A percentile compares a stretch with the other conserved stretches of the same genome.
Conservation (phyloP, 2,113 vertebrate species). For the Lonchura striata region DNA sequence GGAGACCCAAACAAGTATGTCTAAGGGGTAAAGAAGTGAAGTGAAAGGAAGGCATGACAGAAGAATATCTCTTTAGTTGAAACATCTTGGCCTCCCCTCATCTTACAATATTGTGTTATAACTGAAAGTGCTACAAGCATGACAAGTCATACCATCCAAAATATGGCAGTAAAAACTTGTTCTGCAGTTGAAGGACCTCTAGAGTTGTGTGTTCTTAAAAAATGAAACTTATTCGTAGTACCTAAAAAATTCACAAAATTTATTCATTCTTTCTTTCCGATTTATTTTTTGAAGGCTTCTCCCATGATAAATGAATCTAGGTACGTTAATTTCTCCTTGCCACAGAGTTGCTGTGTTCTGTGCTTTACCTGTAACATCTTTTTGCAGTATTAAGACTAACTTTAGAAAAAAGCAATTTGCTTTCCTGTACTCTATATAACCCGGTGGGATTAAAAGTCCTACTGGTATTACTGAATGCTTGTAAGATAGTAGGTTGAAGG, state of each 20-base stretch:
- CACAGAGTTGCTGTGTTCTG: neutral
- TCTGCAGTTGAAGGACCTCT: neutral
- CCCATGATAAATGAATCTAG: neutral
- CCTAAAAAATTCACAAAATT: neutral
- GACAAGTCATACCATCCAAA: neutral
- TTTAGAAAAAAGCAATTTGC: neutral
- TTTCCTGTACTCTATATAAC: neutral
- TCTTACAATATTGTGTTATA: neutral
- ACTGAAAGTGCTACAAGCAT: neutral
- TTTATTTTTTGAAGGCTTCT: neutral
- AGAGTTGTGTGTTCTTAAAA: neutral
- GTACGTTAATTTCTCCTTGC: neutral
- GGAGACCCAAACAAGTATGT: neutral
- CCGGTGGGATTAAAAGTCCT: neutral
- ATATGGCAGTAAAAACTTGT: neutral
- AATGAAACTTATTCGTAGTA: neutral
- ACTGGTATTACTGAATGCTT: neutral
- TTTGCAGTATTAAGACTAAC: neutral
- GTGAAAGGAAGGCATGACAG: rapidly evolving
- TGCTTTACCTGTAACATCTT: neutral
- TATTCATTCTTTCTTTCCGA: neutral
- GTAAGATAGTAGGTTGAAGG: neutral
- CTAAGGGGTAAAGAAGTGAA: neutral
- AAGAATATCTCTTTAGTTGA: neutral
- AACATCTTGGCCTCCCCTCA: neutral